Evolutionary conservation across 2,797 vertebrate species (phyloP).

Genomic region (Schizopygopsis pylzovi): DNA sequence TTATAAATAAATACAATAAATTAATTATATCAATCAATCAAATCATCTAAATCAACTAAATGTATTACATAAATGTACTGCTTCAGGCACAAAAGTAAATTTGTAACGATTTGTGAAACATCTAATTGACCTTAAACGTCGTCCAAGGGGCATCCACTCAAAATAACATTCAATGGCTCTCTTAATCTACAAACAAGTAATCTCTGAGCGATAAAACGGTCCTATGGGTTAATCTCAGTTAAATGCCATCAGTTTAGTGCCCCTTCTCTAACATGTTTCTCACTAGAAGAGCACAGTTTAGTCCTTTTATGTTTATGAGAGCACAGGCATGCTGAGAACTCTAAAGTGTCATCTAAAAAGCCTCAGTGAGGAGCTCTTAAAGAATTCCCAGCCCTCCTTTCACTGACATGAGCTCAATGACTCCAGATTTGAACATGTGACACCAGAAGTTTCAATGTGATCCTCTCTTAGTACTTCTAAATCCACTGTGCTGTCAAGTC

Average conservation of each 20-base stretch:
- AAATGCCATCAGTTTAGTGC: neutral
- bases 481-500: conserved; percentile 50
- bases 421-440: conserved; percentile 25
- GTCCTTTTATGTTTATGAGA: conserved; percentile 1
- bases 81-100: too few species aligned
- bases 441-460: conserved; percentile 43
- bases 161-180: too few species aligned
- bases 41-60: too few species aligned
- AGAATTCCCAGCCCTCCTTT: conserved; percentile 27
- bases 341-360: conserved; percentile 38
- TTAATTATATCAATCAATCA: too few species aligned
- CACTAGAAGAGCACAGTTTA: neutral
- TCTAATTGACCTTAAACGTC: too few species aligned
- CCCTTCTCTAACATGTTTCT: neutral
- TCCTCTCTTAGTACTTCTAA: conserved; percentile 49
- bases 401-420: conserved; percentile 29
- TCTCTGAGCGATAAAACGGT: neutral
- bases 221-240: neutral
- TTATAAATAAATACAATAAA: too few species aligned
- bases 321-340: conserved; percentile 27
- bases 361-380: conserved; percentile 20
- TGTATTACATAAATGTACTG: too few species aligned
- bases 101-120: too few species aligned
- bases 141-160: too few species aligned
- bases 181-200: neutral